Percentiles rank a stretch among this genome's conserved stretches.
Conservation (phyloP, 2,888 invertebrate species). For the Choristoneura rosaceana region DNA sequence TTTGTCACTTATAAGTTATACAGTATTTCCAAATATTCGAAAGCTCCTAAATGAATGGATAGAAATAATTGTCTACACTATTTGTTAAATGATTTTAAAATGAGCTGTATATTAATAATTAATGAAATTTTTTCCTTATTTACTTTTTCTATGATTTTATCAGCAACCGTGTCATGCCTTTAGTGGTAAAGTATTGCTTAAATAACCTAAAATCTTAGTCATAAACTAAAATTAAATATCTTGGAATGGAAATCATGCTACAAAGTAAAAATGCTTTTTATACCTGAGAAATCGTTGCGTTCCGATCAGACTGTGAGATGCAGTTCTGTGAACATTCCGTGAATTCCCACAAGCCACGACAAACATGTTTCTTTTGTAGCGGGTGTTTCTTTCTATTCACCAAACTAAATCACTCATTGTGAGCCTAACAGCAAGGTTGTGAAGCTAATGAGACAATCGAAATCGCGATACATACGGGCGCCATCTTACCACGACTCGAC, state of each 20-base stretch:
- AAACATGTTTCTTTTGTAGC: slow-evolving; percentile 56
- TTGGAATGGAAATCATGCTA: slow-evolving; percentile 12
- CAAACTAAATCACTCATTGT: slow-evolving; percentile 65
- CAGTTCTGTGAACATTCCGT: slow-evolving; percentile 50
- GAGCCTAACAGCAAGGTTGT: slow-evolving; percentile 72
- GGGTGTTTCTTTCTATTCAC: slow-evolving; percentile 63
- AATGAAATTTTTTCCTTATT: too few relatives aligned
- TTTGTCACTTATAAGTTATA: too few relatives aligned
- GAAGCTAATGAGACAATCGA: slow-evolving; percentile 66
- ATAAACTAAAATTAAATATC: neutral
- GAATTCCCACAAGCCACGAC: slow-evolving; percentile 62
- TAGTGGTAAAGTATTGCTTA: neutral
- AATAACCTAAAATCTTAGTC: neutral
- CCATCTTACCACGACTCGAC: slow-evolving; percentile 69
- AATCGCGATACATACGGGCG: slow-evolving; percentile 66
- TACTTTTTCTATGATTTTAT: too few relatives aligned
- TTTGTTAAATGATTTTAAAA: too few relatives aligned
- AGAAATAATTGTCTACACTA: too few relatives aligned
- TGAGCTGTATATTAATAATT: too few relatives aligned
- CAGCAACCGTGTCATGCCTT: too few relatives aligned
- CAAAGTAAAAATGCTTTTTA: slow-evolving; percentile 41
- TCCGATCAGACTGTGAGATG: slow-evolving; percentile 46
- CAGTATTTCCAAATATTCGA: too few relatives aligned
- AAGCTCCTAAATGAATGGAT: too few relatives aligned
- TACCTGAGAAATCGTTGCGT: slow-evolving; percentile 11